These are phyloP conservation scores for Urosaurus nigricauda DNA, from an alignment of 2,797 vertebrate species.

Conservation along the genomic window DNA sequence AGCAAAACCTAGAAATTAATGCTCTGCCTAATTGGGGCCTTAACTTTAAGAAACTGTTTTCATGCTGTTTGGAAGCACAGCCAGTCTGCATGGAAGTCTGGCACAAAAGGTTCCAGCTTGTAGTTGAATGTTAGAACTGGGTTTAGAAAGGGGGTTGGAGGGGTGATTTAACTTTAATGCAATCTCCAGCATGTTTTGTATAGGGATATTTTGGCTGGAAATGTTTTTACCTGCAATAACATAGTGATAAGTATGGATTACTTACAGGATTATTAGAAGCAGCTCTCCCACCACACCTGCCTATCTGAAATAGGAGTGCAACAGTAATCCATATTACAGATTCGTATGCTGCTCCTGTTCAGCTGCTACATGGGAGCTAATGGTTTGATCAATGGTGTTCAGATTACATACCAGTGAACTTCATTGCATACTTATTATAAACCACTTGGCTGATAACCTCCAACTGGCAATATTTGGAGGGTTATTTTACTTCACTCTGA, in stretches of 20 bases:
- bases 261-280: background rate
- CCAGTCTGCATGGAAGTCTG: background rate
- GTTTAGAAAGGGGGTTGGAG: background rate
- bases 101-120: no score
- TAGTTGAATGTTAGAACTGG: background rate
- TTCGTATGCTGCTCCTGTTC: no score
- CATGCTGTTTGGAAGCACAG: no score
- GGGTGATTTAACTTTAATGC: background rate
- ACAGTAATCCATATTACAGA: background rate
- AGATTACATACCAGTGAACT: background rate
- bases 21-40: background rate
- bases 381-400: background rate
- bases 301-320: no score
- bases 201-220: background rate
- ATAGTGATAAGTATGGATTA: background rate
- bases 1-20: background rate
- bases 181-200: background rate
- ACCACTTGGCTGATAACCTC: no score
- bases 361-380: background rate
- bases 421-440: background rate
- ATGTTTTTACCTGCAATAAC: background rate
- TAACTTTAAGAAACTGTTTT: background rate
- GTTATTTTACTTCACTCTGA: background rate
- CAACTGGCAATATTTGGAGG: no score
- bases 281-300: background rate